Conservation (phyloP, 2,797 vertebrate species). For the Phataginus tetradactyla region DNA sequence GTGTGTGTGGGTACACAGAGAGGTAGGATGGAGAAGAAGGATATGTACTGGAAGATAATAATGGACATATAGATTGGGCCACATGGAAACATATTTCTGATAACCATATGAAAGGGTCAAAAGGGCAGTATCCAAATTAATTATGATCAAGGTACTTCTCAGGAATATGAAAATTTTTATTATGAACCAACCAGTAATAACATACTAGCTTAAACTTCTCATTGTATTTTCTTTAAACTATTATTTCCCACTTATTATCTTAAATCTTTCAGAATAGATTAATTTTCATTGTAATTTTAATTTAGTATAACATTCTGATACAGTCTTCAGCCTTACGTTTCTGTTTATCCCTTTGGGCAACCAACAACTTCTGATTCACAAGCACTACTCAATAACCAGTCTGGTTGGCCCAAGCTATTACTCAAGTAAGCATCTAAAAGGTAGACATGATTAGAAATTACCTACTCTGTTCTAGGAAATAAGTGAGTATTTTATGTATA, state of each 20-base stretch:
- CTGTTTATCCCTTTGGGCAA: not conserved
- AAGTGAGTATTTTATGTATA: not conserved
- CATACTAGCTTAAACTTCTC: not conserved
- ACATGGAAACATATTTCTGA: not conserved
- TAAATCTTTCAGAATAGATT: not conserved
- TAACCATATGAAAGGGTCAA: not conserved
- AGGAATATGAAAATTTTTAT: not conserved
- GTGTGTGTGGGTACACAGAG: not conserved
- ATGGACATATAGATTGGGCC: not conserved
- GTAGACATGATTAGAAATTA: not conserved
- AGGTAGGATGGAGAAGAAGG: not conserved
- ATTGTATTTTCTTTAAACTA: not conserved
- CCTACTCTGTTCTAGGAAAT: not conserved
- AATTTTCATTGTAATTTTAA: not conserved
- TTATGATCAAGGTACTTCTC: not conserved
- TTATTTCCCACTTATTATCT: not conserved
- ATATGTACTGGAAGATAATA: not conserved
- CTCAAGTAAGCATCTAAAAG: not conserved
- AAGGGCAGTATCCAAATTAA: not conserved
- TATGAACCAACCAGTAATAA: not conserved
- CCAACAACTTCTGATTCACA: not conserved
- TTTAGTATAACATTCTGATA: not conserved
- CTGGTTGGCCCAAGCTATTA: not conserved
- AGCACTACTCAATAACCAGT: not conserved
- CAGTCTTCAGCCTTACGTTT: not conserved